Evolutionary conservation across 2,797 vertebrate species (phyloP), one percentile per base, ranked within the genome.

Genomic region (Carapus acus): DNA sequence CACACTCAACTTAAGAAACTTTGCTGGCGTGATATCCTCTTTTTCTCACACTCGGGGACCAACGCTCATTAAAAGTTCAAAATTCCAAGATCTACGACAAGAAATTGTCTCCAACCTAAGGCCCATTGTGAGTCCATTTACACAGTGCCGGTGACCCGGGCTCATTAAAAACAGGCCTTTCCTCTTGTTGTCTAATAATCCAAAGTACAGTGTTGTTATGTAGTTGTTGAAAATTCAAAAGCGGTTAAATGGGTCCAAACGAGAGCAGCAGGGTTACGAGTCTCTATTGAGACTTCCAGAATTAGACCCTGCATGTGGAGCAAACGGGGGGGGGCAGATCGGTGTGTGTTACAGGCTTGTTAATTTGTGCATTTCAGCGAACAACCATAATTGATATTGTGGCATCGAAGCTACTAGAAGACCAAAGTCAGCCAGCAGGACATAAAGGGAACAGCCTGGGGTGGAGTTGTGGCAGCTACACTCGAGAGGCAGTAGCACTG

Each of bases 91-190:
- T 27, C 19, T 66, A 41, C 54, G 47, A 50, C n/a, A n/a, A n/a
- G n/a, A 48, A 61, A 31, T 42, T 27, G 4, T 27, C 9, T 27
- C 55, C 34, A 53, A 12, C 23, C n/a, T 36, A 61, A 14, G 22
- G 48, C 24, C 41, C 9, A 51, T 51, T 18, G 53, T 37, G 49
- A 53, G 53, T 38, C 21, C n/a, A 43, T 43, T 50, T 62, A 65
- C 62, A 64, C 23, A 48, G 1, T 6, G 29, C 18, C 16, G 55
- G 0, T 67, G 60, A 67, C 52, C 45, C 40, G 0, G 49, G 14
- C 16, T 73, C 53, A 67, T 78, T 71, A 68, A 66, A 68, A 68
- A 47, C 58, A 73, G 5, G 50, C 31, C 33, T 31, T 22, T 9
- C 29, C 57, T 22, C 39, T 52, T 58, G 40, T 65, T 8, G 6